These are phyloP conservation scores for Xestia rhomboidea DNA, from an alignment of 2,888 invertebrate species.

Conservation along the genomic window DNA sequence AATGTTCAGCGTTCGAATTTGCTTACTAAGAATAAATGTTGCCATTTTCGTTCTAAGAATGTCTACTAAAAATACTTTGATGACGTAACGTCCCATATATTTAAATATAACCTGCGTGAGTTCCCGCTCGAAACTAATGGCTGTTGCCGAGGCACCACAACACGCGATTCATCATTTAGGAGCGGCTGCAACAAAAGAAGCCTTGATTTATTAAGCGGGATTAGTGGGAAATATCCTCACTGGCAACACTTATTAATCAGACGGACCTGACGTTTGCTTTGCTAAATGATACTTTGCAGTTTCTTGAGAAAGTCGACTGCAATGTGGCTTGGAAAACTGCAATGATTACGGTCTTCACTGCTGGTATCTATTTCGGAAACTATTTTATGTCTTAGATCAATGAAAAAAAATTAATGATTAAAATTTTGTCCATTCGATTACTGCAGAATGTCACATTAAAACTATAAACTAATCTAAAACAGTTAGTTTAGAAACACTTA, in stretches of 20 bases:
- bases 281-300: constrained; percentile 30
- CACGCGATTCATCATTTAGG: constrained; percentile 76
- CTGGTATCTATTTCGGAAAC: neutral
- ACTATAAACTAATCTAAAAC: neutral
- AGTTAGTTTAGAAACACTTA: neutral
- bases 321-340: constrained; percentile 6
- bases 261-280: constrained; percentile 38
- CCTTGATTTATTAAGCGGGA: constrained; percentile 70
- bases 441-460: neutral
- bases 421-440: neutral
- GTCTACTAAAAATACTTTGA: constrained; percentile 18
- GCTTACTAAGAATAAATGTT: neutral
- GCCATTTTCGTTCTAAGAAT: neutral
- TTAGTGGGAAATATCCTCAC: constrained; percentile 58
- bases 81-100: constrained; percentile 33
- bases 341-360: neutral
- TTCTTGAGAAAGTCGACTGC: constrained; percentile 28
- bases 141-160: constrained; percentile 41
- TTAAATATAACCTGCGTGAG: constrained; percentile 40
- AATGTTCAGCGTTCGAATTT: neutral
- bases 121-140: constrained; percentile 64
- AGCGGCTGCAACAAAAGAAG: constrained; percentile 67
- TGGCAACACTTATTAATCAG: constrained; percentile 60
- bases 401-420: neutral
- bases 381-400: neutral